Evolutionary conservation across 2,797 vertebrate genomes (phyloP).

Genomic region (Hydrophis major): DNA sequence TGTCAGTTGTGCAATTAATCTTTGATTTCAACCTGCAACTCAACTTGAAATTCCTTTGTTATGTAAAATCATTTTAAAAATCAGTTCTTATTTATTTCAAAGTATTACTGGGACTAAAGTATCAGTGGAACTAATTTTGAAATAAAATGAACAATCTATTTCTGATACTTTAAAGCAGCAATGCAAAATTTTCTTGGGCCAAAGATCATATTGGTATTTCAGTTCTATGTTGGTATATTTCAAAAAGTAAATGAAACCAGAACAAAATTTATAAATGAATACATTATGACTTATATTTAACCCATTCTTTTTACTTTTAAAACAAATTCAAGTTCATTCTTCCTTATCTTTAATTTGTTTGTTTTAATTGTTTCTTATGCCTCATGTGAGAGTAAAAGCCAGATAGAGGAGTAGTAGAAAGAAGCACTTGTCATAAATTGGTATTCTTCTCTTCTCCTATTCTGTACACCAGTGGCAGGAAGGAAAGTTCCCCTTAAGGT

Average conservation of each 20-base stretch:
- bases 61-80: not conserved
- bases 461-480: not conserved
- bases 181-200: not conserved
- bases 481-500: not conserved
- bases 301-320: not conserved
- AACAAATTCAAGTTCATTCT: not conserved
- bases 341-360: not conserved
- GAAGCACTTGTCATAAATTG: not conserved
- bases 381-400: not conserved
- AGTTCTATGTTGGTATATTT: not conserved
- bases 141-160: not conserved
- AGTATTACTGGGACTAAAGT: not conserved
- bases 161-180: not conserved
- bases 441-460: not conserved
- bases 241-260: not conserved
- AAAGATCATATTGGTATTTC: not conserved
- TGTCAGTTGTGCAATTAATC: constrained; percentile 21
- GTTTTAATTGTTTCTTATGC: not conserved
- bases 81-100: not conserved
- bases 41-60: not conserved
- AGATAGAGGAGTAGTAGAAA: not conserved
- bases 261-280: not conserved
- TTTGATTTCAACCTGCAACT: not conserved
- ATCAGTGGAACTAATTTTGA: not conserved
- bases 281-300: not conserved